These are phyloP conservation scores for Junonia oenone DNA, from an alignment of 2,888 invertebrate genomes.

Conservation along the genomic window DNA sequence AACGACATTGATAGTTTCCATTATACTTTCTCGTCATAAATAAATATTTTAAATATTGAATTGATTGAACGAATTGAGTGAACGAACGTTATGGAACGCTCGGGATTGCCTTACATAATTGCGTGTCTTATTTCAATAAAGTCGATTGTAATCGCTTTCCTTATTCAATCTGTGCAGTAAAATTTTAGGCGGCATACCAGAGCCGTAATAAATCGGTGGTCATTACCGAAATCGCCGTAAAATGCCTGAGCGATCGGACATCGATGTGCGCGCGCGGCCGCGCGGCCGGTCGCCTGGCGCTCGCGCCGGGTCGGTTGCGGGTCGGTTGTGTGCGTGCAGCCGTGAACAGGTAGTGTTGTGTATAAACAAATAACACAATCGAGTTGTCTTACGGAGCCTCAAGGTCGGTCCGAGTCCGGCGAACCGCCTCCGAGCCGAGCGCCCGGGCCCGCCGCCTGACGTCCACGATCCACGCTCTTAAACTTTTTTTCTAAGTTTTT, in stretches of 20 bases:
- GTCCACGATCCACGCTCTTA: constrained; percentile 52
- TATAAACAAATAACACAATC: constrained; percentile 79
- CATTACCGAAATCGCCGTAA: constrained; percentile 74
- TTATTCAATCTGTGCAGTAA: constrained; percentile 60
- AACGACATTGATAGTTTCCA: neutral
- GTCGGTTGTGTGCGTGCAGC: constrained; percentile 35
- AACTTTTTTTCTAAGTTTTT: constrained; percentile 63
- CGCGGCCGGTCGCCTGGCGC: neutral
- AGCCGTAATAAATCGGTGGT: constrained; percentile 67
- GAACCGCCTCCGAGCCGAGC: constrained; percentile 41
- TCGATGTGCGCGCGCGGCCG: constrained; percentile 37
- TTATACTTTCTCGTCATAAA: constrained; percentile 3
- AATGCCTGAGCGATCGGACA: constrained; percentile 66
- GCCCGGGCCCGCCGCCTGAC: constrained; percentile 42
- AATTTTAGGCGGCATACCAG: constrained; percentile 59
- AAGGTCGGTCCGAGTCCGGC: constrained; percentile 55
- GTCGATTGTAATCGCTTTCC: constrained; percentile 57
- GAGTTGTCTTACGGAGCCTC: constrained; percentile 73
- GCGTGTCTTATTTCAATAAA: constrained; percentile 46
- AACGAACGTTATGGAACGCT: constrained; percentile 38
- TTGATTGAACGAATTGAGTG: constrained; percentile 35
- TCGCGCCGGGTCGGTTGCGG: constrained; percentile 35
- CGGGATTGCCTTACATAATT: constrained; percentile 7
- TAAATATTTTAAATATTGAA: constrained; percentile 50
- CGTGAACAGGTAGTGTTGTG: constrained; percentile 74